Conservation (phyloP, 2,113 vertebrate genomes). For the Pedetes capensis region DNA sequence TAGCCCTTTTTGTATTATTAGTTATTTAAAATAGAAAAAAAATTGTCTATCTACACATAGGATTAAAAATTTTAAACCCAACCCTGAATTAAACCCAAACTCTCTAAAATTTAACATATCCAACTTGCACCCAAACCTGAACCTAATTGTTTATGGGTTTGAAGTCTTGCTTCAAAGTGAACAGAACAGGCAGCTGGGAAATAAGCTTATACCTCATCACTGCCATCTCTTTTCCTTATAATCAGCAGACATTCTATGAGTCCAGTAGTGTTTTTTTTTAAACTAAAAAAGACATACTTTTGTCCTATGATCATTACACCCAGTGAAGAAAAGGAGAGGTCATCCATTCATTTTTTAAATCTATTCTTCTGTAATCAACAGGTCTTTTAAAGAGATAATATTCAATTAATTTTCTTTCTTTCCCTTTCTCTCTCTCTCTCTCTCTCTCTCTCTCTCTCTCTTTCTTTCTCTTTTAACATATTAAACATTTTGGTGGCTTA, state of each 20-base stretch:
- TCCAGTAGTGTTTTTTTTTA: not conserved
- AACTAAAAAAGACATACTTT: not conserved
- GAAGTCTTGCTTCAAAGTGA: too few species aligned
- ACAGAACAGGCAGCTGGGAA: not conserved
- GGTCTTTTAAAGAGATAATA: constrained; percentile 79
- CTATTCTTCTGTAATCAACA: constrained; percentile 77
- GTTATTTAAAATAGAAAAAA: too few species aligned
- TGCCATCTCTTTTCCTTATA: not conserved
- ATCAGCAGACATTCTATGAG: not conserved
- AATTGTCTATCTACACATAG: too few species aligned
- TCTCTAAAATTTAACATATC: too few species aligned
- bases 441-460: too few species aligned
- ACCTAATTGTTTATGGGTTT: too few species aligned
- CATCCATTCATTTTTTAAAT: constrained; percentile 60
- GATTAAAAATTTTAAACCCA: too few species aligned
- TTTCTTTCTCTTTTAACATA: constrained; percentile 32
- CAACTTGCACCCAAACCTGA: too few species aligned
- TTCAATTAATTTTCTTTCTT: constrained; percentile 77
- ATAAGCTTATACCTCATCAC: not conserved
- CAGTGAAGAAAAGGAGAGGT: constrained; percentile 31
- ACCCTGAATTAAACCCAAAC: too few species aligned
- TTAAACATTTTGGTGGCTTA: constrained; percentile 72
- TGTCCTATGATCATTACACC: not conserved
- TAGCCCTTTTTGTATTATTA: too few species aligned
- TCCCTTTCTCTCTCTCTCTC: too few species aligned